Evolutionary conservation across 2,888 invertebrate genomes (phyloP).

Genomic region (Tetrapedia diversipes): DNA sequence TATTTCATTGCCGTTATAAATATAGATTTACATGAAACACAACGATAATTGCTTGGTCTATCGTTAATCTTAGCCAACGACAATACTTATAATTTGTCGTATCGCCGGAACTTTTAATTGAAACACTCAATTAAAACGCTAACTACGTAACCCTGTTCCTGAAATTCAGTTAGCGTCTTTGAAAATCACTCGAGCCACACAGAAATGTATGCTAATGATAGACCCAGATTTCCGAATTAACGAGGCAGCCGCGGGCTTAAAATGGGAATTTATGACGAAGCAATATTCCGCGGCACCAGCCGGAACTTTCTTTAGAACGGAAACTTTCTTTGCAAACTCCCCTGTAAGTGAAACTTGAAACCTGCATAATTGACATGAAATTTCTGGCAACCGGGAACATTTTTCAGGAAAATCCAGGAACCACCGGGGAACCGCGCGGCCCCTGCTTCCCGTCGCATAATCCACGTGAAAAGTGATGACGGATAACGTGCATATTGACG

Average conservation of each 20-base stretch:
- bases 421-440: neutral
- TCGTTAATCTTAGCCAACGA: constrained; percentile 18
- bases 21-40: too few relatives aligned
- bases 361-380: constrained; percentile 59
- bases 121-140: constrained; percentile 34
- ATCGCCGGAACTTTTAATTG: constrained; percentile 20
- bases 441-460: constrained; percentile 7
- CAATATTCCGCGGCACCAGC: constrained; percentile 58
- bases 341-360: constrained; percentile 57
- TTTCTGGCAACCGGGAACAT: constrained; percentile 35
- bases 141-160: constrained; percentile 44
- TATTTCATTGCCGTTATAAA: too few relatives aligned
- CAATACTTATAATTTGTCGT: constrained; percentile 25
- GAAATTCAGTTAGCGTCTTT: constrained; percentile 36
- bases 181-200: constrained; percentile 27
- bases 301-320: constrained; percentile 54
- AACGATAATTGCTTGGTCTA: neutral
- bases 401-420: constrained; percentile 13
- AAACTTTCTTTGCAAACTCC: constrained; percentile 55
- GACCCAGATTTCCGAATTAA: constrained; percentile 60
- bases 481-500: constrained; percentile 17
- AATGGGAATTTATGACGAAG: constrained; percentile 59
- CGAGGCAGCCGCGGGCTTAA: constrained; percentile 45
- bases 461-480: constrained; percentile 24
- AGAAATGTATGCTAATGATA: constrained; percentile 61